Base-by-base conservation (phyloP, 1,140 invertebrate species). In the Chironomus tepperi region DNA sequence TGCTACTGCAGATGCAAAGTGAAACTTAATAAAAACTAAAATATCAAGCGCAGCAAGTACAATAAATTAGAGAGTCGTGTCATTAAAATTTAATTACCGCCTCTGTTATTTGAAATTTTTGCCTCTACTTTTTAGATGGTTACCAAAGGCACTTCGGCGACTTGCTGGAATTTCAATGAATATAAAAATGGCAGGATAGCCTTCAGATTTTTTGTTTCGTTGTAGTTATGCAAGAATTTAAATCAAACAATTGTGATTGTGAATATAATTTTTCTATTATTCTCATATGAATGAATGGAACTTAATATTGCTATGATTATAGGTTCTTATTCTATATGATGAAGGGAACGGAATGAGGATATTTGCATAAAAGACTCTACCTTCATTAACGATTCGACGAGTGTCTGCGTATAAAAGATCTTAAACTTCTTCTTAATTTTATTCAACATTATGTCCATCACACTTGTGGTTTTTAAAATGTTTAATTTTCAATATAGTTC, bases 51-150 rank as follows among this genome's bases (percentile, higher is more conserved):
- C 12, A 57, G n/a, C 43, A 34, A 34, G 24, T 57, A n/a, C 47
- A n/a, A 15, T 57, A 57, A 57, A 57, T 57, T 57, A 57, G 47
- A 57, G 47, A 57, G 47, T 57, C n/a, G 47, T 57, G 47, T 57
- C 47, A 15, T 57, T 57, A 15, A 57, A 57, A 57, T 15, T 57
- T 57, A 57, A 57, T 15, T 57, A 57, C 15, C 15, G 15, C 15
- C 15, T 47, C 43, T 10, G 8, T 47, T 47, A 47, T 10, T 47
- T 47, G 43, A 47, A 47, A 1, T 47, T 47, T 10, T 15, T 47
- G 43, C 43, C 8, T 10, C 15, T 47, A 47, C 8, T 47, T 47
- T 2, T 57, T 57, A 57, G n/a, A 57, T n/a, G 47, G n/a, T 12
- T n/a, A 5, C 47, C 47, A n/a, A 57, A 57, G 47, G 47, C 47